These are phyloP conservation scores for Drosophila pandora DNA, from an alignment of 1,140 invertebrate genomes.

Conservation along the genomic window DNA sequence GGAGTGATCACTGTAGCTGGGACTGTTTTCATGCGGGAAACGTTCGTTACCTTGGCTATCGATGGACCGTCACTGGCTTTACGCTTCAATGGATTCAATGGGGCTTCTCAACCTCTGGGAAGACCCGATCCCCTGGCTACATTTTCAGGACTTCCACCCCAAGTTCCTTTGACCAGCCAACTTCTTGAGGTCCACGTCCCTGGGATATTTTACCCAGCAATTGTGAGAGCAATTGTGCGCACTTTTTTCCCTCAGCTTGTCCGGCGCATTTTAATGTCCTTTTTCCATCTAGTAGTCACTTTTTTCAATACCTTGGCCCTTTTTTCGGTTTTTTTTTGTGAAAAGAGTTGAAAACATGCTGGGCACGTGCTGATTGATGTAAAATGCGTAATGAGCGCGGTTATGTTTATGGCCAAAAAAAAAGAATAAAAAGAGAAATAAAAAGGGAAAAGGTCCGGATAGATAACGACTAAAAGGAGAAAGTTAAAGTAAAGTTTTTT, in stretches of 20 bases:
- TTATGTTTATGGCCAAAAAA: conserved; percentile 53
- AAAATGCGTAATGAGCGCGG: conserved; percentile 79
- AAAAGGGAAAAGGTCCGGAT: conserved; percentile 34
- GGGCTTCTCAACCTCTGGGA: conserved; percentile 12
- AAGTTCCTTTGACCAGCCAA: conserved; percentile 1
- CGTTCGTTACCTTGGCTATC: conserved; percentile 41
- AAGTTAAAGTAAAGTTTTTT: conserved; percentile 68
- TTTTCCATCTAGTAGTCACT: conserved; percentile 3
- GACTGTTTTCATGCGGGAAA: conserved; percentile 14
- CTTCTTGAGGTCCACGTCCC: conserved; percentile 44
- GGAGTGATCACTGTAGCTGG: conserved; percentile 15
- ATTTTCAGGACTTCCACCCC: neutral
- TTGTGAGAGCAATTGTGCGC: conserved; percentile 70
- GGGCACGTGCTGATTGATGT: conserved; percentile 80
- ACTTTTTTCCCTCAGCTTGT: conserved; percentile 45
- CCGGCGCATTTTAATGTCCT: conserved; percentile 65
- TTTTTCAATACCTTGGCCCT: conserved; percentile 14
- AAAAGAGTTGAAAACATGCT: conserved; percentile 72
- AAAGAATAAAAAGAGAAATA: neutral
- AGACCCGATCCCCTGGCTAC: neutral
- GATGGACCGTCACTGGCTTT: conserved; percentile 7
- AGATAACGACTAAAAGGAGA: conserved; percentile 55
- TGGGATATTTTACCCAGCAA: conserved; percentile 56
- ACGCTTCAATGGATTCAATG: conserved; percentile 29
- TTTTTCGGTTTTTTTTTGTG: conserved; percentile 22